Conservation (phyloP, 2,888 invertebrate genomes). For the Synanthedon formicaeformis region DNA sequence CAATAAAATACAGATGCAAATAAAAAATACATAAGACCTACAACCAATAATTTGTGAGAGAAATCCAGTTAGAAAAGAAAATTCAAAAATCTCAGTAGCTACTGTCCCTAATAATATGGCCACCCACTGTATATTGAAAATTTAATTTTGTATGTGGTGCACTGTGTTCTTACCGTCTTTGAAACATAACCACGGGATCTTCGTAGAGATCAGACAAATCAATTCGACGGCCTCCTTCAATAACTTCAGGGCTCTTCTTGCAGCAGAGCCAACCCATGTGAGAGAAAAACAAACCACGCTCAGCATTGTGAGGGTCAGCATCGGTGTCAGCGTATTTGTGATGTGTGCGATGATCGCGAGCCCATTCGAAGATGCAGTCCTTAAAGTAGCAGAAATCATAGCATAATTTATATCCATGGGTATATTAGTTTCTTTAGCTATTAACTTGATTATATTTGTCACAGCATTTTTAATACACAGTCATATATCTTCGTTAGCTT, state of each 20-base stretch:
- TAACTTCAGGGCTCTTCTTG: slow-evolving; percentile 89
- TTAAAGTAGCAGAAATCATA: slow-evolving; percentile 17
- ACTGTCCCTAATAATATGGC: no score
- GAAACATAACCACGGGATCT: slow-evolving; percentile 88
- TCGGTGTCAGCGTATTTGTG: slow-evolving; percentile 92
- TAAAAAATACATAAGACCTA: no score
- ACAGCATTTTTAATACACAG: no score
- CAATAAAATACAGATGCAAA: no score
- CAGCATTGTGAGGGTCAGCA: slow-evolving; percentile 91
- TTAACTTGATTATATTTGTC: no score
- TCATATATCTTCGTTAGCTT: no score
- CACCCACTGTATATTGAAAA: no score
- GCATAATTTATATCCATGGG: no score
- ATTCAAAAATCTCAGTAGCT: no score
- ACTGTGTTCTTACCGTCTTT: slow-evolving; percentile 75
- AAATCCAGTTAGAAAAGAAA: no score
- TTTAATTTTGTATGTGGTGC: no score
- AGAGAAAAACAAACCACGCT: slow-evolving; percentile 92
- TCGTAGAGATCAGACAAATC: slow-evolving; percentile 85
- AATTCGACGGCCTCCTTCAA: slow-evolving; percentile 80
- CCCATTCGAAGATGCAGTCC: slow-evolving; percentile 77
- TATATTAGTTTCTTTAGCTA: not conserved
- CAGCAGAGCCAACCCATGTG: slow-evolving; percentile 94
- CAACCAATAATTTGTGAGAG: no score
- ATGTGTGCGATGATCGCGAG: slow-evolving; percentile 81